Evolutionary conservation across 1,140 invertebrate species (phyloP).

Genomic region (Rhagoletis zephyria): DNA sequence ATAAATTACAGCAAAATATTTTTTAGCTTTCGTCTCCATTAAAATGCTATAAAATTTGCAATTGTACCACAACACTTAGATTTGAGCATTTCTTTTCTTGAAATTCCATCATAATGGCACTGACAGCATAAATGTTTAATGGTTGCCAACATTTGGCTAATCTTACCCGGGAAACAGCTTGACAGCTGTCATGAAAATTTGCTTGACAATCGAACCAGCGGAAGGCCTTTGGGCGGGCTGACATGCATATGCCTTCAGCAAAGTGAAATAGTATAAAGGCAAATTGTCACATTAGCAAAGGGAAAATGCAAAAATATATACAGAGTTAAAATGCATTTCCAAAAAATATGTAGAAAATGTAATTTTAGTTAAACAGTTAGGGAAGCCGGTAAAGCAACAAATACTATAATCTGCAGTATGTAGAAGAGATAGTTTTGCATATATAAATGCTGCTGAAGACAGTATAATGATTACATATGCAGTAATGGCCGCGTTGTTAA

Average conservation of each 20-base stretch:
- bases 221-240: not conserved
- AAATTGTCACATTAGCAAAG: conserved; percentile 25
- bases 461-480: too few relatives aligned
- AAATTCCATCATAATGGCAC: conserved; percentile 20
- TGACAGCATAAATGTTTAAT: conserved; percentile 48
- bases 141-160: conserved; percentile 45
- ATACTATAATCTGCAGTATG: not conserved
- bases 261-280: not conserved
- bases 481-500: too few relatives aligned
- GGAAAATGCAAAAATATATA: not conserved
- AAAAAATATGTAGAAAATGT: not conserved
- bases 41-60: too few relatives aligned
- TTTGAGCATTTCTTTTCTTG: not conserved
- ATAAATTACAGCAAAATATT: too few relatives aligned
- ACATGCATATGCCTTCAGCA: not conserved
- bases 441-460: not conserved
- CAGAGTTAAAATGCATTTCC: not conserved
- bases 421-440: not conserved
- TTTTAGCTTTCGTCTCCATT: too few relatives aligned
- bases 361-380: not conserved
- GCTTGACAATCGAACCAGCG: conserved; percentile 8
- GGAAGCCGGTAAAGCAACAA: conserved; percentile 3
- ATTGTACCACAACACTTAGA: too few relatives aligned
- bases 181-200: conserved; percentile 45
- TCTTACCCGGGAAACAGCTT: conserved; percentile 18